Evolutionary conservation across 2,888 invertebrate genomes (phyloP).

Genomic region (Sminthurinus aureus): DNA sequence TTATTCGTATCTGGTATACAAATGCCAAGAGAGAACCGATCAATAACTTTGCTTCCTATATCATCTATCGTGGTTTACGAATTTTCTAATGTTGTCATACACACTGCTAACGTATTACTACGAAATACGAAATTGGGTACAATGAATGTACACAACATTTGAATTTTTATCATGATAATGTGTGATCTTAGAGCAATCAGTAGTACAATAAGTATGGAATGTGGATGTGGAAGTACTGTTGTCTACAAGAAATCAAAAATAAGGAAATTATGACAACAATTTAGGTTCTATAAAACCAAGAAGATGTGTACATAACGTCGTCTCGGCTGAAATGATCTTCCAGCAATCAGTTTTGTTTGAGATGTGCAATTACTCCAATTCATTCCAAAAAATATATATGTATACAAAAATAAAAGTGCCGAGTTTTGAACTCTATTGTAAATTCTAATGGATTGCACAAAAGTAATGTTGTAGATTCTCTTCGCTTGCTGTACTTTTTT

Average conservation of each 20-base stretch:
- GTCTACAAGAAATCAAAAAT: background rate
- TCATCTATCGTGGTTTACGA: too few relatives aligned
- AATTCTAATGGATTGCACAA: background rate
- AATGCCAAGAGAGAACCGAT: too few relatives aligned
- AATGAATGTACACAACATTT: too few relatives aligned
- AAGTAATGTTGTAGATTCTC: background rate
- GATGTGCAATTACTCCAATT: background rate
- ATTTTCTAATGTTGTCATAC: too few relatives aligned
- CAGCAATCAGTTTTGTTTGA: background rate
- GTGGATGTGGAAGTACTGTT: background rate
- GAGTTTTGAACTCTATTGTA: background rate
- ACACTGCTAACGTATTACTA: too few relatives aligned
- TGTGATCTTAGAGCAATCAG: background rate
- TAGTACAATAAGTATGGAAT: background rate
- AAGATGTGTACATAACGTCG: background rate
- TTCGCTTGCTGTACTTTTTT: background rate
- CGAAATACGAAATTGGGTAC: too few relatives aligned
- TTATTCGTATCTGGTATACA: too few relatives aligned
- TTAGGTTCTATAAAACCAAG: background rate
- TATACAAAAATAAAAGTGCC: constrained; percentile 3
- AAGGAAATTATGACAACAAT: background rate
- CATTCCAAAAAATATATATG: too few relatives aligned
- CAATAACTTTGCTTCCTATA: too few relatives aligned
- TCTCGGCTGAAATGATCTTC: background rate
- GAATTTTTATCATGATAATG: too few relatives aligned